Conservation (phyloP, 2,113 vertebrate genomes). For the Bettongia penicillata region DNA sequence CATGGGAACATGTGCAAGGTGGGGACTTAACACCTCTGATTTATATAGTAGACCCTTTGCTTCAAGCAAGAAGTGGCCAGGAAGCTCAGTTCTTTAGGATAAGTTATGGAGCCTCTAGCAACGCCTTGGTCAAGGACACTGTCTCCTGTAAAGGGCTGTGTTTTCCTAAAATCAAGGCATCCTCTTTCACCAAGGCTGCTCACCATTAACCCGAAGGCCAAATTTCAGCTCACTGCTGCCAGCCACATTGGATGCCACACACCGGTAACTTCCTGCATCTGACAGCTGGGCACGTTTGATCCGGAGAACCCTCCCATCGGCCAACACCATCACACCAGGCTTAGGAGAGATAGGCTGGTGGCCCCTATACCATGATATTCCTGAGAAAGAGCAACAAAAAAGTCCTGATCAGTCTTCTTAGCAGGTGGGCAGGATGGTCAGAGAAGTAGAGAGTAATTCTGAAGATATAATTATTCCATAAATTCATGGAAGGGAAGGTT, state of each 20-base stretch:
- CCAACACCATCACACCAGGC: conserved; percentile 34
- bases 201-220: conserved; percentile 82
- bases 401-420: not conserved
- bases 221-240: conserved; percentile 76
- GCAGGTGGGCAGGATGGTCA: not conserved
- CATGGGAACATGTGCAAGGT: not conserved
- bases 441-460: not conserved
- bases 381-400: conserved; percentile 62
- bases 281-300: conserved; percentile 65
- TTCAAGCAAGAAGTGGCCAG: not conserved
- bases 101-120: not conserved
- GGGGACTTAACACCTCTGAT: not conserved
- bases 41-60: not conserved
- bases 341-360: conserved; percentile 13
- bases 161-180: not conserved
- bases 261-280: conserved; percentile 79
- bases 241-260: conserved; percentile 77
- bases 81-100: not conserved
- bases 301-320: conserved; percentile 72
- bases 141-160: not conserved
- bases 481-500: not conserved
- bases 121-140: not conserved
- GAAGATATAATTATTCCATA: not conserved
- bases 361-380: conserved; percentile 83
- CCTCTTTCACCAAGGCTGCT: conserved; percentile 38